phyloP scores from a whole-genome alignment of 2,113 vertebrate genomes.

The Macroglossus sobrinus region DNA sequence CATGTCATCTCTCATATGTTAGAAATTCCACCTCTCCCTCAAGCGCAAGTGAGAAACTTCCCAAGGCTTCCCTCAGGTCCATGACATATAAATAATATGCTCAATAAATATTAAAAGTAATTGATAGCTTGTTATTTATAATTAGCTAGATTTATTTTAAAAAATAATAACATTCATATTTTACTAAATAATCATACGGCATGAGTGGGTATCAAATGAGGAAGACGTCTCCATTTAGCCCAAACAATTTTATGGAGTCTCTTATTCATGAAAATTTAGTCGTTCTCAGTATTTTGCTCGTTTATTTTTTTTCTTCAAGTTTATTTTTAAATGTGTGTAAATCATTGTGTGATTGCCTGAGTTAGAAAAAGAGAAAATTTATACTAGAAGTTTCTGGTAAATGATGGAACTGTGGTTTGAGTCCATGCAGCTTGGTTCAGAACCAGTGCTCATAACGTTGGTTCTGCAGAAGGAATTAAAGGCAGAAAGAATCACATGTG shows the following conservation, averaged over 20 bases:
- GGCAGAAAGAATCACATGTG: background rate
- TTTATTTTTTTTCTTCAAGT: background rate
- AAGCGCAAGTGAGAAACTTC: background rate
- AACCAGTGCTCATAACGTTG: background rate
- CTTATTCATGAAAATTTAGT: background rate
- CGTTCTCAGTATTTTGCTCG: background rate
- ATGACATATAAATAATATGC: background rate
- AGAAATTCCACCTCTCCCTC: background rate
- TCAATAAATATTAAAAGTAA: background rate
- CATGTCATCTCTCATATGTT: accelerated
- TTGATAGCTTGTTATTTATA: background rate
- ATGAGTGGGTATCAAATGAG: background rate
- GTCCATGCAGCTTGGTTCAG: background rate
- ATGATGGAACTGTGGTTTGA: background rate
- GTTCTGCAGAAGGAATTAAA: background rate
- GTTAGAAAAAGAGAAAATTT: background rate
- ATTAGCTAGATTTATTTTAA: background rate
- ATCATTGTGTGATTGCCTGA: background rate
- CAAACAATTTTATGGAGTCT: background rate
- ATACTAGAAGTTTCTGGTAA: background rate
- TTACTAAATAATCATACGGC: background rate
- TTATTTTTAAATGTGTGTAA: background rate
- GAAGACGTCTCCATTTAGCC: background rate
- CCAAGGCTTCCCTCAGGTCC: background rate
- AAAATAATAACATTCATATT: background rate